phyloP scores from a whole-genome alignment of 2,888 invertebrate genomes.

The Ormyrus pomaceus region DNA sequence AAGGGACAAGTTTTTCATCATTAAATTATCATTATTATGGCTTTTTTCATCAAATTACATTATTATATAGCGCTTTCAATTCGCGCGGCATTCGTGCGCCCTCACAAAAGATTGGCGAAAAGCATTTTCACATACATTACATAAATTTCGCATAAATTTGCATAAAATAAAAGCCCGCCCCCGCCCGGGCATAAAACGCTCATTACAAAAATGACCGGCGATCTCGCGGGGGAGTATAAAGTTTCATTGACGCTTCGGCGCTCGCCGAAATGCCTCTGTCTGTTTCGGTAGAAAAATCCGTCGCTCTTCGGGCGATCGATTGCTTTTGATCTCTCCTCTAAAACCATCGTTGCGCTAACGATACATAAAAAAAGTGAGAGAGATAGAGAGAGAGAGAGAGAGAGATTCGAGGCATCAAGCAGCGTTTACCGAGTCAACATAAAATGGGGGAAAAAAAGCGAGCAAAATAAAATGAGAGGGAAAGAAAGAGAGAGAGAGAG shows the following conservation, averaged over 20 bases:
- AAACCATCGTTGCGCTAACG: constrained; percentile 35
- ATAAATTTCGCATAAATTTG: constrained; percentile 9
- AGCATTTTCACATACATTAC: constrained; percentile 11
- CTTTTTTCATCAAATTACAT: background rate
- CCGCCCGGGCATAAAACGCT: background rate
- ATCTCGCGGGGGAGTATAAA: background rate
- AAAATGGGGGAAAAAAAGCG: constrained; percentile 7
- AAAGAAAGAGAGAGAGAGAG: constrained; percentile 5
- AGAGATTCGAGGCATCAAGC: constrained; percentile 19
- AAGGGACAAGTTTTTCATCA: too few species aligned
- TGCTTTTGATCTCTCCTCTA: constrained; percentile 41
- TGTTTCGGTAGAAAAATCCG: constrained; percentile 24
- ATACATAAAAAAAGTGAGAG: constrained; percentile 26
- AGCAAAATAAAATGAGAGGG: constrained; percentile 18
- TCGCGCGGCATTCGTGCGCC: too few species aligned
- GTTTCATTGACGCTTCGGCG: constrained; percentile 8
- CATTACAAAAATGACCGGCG: constrained; percentile 12
- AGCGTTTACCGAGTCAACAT: constrained; percentile 43
- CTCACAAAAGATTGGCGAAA: background rate
- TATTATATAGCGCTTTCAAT: too few species aligned
- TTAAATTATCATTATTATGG: background rate
- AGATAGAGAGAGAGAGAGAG: background rate
- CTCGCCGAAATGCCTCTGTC: background rate
- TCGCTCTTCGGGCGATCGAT: constrained; percentile 21
- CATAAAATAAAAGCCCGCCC: constrained; percentile 14